A percentile compares a stretch with the other conserved stretches of the same genome.
Conservation (phyloP, 2,113 vertebrate species). For the Oriolus oriolus region DNA sequence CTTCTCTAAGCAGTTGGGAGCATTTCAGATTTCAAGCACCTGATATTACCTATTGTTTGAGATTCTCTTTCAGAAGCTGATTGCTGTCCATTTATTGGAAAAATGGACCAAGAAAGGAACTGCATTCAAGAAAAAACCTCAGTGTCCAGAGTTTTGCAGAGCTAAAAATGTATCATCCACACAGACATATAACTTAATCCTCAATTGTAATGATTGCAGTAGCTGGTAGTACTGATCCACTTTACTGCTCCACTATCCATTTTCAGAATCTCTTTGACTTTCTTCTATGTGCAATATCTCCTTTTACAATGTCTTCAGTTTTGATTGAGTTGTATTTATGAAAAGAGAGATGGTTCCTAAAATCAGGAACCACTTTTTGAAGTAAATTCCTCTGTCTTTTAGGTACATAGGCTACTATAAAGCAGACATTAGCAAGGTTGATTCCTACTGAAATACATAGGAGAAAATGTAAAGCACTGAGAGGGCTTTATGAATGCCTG, state of each 20-base stretch:
- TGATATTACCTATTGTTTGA: not conserved
- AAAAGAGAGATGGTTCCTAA: not conserved
- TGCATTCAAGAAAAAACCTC: constrained; percentile 20
- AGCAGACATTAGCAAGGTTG: not conserved
- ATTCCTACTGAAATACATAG: not conserved
- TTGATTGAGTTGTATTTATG: constrained; percentile 23
- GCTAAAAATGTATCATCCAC: constrained; percentile 14
- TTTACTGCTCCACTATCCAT: not conserved
- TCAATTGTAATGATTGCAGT: not conserved
- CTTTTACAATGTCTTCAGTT: constrained; percentile 39
- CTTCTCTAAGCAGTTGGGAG: not conserved
- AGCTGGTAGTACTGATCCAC: not conserved
- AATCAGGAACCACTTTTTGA: not conserved
- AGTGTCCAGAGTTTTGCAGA: constrained; percentile 23
- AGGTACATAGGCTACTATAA: not conserved
- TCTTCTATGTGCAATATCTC: not conserved
- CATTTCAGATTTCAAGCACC: constrained; percentile 6
- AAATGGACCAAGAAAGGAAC: constrained; percentile 12
- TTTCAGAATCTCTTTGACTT: not conserved
- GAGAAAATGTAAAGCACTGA: not conserved
- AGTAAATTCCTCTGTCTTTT: not conserved
- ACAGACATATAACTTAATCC: constrained; percentile 32
- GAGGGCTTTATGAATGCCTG: not conserved
- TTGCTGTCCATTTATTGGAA: constrained; percentile 41
- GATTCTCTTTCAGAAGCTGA: not conserved